Conservation (phyloP, 2,797 vertebrate species). For the Taenioides sp. region DNA sequence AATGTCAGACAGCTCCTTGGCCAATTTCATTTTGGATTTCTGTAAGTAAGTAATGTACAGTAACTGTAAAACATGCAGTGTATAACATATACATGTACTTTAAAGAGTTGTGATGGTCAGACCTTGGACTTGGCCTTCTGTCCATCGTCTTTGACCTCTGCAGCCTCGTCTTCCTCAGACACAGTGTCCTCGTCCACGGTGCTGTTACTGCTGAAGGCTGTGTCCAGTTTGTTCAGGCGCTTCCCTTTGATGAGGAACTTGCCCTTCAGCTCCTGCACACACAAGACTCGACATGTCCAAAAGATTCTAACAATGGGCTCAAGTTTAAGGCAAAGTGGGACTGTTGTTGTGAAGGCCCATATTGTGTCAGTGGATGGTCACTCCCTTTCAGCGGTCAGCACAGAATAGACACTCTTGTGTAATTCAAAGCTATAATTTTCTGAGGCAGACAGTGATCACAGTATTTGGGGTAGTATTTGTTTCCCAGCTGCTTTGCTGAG, state of each 20-base stretch:
- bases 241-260: conserved; percentile 94
- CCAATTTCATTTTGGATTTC: conserved; percentile 89
- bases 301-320: not conserved
- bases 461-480: too few species aligned
- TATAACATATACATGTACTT: not conserved
- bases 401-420: conserved; percentile 22
- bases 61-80: not conserved
- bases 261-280: conserved; percentile 86
- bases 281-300: conserved; percentile 11
- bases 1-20: conserved; percentile 87
- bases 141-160: conserved; percentile 84
- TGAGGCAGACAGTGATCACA: too few species aligned
- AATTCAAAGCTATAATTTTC: conserved; percentile 19
- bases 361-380: not conserved
- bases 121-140: conserved; percentile 77
- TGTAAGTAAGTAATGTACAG: conserved; percentile 40
- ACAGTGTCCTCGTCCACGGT: conserved; percentile 71
- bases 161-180: conserved; percentile 96
- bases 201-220: conserved; percentile 58
- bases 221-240: conserved; percentile 85
- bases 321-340: not conserved
- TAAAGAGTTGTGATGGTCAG: not conserved
- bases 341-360: not conserved
- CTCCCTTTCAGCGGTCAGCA: conserved; percentile 22
- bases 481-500: too few species aligned